Evolutionary conservation across 2,888 invertebrate genomes (phyloP), one percentile per base, ranked within the genome.

Genomic region (Diarsia rubi): DNA sequence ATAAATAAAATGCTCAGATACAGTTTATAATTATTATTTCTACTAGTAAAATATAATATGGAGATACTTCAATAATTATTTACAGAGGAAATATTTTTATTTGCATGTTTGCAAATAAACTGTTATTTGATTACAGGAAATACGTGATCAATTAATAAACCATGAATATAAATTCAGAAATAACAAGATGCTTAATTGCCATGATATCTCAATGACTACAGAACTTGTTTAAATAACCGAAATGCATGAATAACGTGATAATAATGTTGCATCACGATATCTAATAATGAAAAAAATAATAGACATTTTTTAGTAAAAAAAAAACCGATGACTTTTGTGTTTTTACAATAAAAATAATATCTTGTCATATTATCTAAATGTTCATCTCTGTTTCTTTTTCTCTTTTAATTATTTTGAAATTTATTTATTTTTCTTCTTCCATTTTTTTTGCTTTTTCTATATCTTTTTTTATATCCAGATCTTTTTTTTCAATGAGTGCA

Each of bases 211-310:
- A 21, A 82, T 87, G 62, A 83, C 21, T 21, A 19, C 21, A 81
- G 67, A 78, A 79, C 78, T 81, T 77, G 68, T 77, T 88, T 81
- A 85, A 75, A 82, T 81, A 88, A 71, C 73, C 72, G 84, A 86
- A 84, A 79, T 62, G 54, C 47, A 74, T 66, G 69, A 60, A 59
- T 65, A 63, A 63, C 59, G 19, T 54, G 31, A 21, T 73, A 69
- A 85, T 79, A 74, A 52, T 37, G 6, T 21, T 73, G 21, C 57
- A 79, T 69, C 87, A 85, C 74, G 78, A 76, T 70, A 60, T 67
- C 14, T 0, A 60, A 24, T 24, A 24, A 60, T 64, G 3, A 49
- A 47, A 64, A 0, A 12, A 9, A 67, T 37, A 42, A 24, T 24
- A 8, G 0, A 47, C 1, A n/a, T 3, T 24, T 21, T 42, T 62